phyloP scores from a whole-genome alignment of 2,888 invertebrate species.

The Teleiodes luculella region DNA sequence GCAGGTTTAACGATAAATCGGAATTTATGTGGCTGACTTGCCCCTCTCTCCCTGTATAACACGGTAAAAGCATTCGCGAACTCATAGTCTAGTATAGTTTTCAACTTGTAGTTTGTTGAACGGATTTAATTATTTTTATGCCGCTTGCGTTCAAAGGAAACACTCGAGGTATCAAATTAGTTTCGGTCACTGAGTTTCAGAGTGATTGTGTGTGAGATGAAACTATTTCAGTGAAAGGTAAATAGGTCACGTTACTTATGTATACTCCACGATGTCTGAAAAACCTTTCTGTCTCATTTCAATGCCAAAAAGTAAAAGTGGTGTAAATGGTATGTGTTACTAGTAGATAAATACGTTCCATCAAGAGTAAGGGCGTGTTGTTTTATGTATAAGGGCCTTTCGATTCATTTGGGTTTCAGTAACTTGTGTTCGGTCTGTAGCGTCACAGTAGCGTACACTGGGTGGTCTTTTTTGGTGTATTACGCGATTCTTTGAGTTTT shows the following conservation, averaged over 20 bases:
- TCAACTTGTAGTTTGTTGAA: constrained; percentile 8
- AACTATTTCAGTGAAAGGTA: no score
- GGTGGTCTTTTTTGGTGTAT: no score
- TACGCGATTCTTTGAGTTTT: no score
- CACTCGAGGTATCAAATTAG: no score
- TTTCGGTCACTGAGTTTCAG: no score
- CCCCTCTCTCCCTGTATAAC: constrained; percentile 35
- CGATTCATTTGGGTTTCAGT: constrained; percentile 76
- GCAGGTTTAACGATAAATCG: constrained; percentile 69
- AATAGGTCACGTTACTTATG: no score
- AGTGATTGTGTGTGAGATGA: no score
- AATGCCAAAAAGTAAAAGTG: constrained; percentile 9
- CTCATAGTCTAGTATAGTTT: constrained; percentile 18
- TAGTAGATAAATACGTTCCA: constrained; percentile 47
- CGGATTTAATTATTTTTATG: constrained; percentile 8
- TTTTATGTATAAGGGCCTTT: constrained; percentile 75
- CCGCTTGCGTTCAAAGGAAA: neutral
- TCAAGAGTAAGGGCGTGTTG: constrained; percentile 50
- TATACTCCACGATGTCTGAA: no score
- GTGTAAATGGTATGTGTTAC: constrained; percentile 56
- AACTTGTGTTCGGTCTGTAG: no score
- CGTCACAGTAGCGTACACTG: no score
- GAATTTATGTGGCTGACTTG: constrained; percentile 64
- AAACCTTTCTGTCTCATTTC: neutral
- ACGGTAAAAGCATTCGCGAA: constrained; percentile 49